Percentiles rank a stretch among this genome's conserved stretches.
phyloP scores from a whole-genome alignment of 2,888 invertebrate genomes.

The Eurytoma adleriae region DNA sequence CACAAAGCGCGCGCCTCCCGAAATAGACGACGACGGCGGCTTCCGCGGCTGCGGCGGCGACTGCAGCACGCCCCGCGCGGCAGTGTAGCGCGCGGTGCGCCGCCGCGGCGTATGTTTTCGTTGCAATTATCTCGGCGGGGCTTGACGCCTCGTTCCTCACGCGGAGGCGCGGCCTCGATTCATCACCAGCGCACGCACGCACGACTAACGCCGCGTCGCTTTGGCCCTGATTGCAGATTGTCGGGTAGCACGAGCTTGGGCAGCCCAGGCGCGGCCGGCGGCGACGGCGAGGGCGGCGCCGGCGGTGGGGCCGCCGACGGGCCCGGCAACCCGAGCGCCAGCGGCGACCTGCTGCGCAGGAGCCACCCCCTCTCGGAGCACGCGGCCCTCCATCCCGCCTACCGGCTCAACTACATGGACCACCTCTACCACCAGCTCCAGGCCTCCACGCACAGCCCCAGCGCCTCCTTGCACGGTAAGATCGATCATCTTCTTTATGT shows the following conservation, averaged over 20 bases:
- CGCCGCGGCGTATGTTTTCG: slow-evolving; percentile 70
- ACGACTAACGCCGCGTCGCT: background rate
- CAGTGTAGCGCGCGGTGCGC: slow-evolving; percentile 22
- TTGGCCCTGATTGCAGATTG: slow-evolving; percentile 65
- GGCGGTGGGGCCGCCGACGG: slow-evolving; percentile 65
- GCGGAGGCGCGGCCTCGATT: background rate
- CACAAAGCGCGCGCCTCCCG: background rate
- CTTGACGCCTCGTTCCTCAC: slow-evolving; percentile 43
- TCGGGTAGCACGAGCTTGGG: slow-evolving; percentile 70
- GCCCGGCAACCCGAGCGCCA: slow-evolving; percentile 74
- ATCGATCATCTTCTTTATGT: slow-evolving; percentile 17
- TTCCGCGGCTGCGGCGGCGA: background rate
- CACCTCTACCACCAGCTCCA: slow-evolving; percentile 86
- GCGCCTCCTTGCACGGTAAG: slow-evolving; percentile 85
- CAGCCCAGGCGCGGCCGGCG: slow-evolving; percentile 59
- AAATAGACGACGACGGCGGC: slow-evolving; percentile 14
- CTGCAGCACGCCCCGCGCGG: slow-evolving; percentile 48
- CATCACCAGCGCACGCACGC: background rate
- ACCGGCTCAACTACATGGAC: slow-evolving; percentile 88
- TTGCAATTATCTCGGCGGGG: slow-evolving; percentile 66
- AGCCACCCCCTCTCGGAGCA: slow-evolving; percentile 81
- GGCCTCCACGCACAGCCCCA: slow-evolving; percentile 80
- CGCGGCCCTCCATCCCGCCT: slow-evolving; percentile 77
- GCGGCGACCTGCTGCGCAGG: slow-evolving; percentile 80
- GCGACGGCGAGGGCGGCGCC: slow-evolving; percentile 53